Percentiles rank a stretch among this genome's conserved stretches.
phyloP scores from a whole-genome alignment of 2,888 invertebrate species.

The Lucinisca nassula region DNA sequence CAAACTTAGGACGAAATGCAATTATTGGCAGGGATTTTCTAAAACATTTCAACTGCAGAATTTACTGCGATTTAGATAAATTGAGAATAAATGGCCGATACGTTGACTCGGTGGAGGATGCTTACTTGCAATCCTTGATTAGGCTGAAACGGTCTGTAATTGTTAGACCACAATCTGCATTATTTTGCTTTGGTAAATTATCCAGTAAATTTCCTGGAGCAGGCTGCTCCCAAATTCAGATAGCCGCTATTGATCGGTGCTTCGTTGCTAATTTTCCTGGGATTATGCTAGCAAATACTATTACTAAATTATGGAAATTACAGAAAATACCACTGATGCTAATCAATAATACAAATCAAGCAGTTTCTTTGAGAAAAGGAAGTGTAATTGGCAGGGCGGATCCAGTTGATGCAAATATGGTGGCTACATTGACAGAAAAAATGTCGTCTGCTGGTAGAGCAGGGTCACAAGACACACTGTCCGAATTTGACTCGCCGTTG shows the following conservation, averaged over 20 bases:
- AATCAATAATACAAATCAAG: not conserved
- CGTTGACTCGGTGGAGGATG: not conserved
- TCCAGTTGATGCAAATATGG: not conserved
- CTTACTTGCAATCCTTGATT: not conserved
- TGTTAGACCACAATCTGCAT: not conserved
- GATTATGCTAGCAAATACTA: not conserved
- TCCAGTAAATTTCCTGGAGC: not conserved
- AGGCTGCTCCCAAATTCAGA: not conserved
- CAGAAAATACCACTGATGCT: not conserved
- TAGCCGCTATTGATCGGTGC: not conserved
- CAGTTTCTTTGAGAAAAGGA: not conserved
- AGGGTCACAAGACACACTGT: not conserved
- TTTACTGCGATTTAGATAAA: not conserved
- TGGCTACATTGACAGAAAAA: not conserved
- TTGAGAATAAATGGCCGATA: not conserved
- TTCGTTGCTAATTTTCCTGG: not conserved
- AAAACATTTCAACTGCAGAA: not conserved
- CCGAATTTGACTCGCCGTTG: constrained; percentile 5
- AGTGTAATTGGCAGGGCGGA: not conserved
- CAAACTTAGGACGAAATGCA: too few relatives aligned
- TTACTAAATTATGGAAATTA: not conserved
- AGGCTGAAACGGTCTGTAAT: not conserved
- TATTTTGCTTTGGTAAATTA: not conserved
- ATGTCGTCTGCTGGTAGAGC: not conserved
- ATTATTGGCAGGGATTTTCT: too few relatives aligned